Conservation (phyloP, 1,140 invertebrate genomes). For the Euborellia annulipes region DNA sequence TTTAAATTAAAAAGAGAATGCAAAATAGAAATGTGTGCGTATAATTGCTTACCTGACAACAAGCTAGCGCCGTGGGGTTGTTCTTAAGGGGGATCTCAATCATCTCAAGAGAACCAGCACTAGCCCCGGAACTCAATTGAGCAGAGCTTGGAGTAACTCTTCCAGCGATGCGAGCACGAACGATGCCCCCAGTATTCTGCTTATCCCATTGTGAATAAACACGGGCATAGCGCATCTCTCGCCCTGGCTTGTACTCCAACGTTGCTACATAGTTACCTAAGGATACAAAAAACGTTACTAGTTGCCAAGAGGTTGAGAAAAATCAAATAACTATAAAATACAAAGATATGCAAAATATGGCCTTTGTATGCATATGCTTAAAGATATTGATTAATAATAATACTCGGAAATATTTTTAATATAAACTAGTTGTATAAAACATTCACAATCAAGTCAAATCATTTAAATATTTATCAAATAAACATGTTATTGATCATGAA, state of each 20-base stretch:
- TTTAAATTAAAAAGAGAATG: slow-evolving; percentile 1
- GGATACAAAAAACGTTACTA: too few relatives aligned
- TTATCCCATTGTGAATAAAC: slow-evolving; percentile 47
- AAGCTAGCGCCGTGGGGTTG: slow-evolving; percentile 38
- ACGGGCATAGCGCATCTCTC: slow-evolving; percentile 37
- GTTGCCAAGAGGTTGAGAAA: too few relatives aligned
- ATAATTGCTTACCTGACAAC: slow-evolving; percentile 34
- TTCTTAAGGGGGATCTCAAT: slow-evolving; percentile 43
- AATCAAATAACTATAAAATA: too few relatives aligned
- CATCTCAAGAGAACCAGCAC: slow-evolving; percentile 37
- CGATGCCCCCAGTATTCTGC: slow-evolving; percentile 28
- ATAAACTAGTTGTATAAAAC: too few relatives aligned
- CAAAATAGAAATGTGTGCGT: neutral
- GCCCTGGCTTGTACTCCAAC: slow-evolving; percentile 39
- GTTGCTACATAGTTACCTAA: slow-evolving; percentile 45
- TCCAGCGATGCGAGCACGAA: slow-evolving; percentile 51
- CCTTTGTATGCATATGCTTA: too few relatives aligned
- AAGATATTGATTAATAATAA: too few relatives aligned
- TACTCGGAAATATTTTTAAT: too few relatives aligned
- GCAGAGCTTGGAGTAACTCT: slow-evolving; percentile 44
- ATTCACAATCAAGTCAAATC: too few relatives aligned
- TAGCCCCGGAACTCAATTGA: slow-evolving; percentile 29
- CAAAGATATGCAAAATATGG: too few relatives aligned
- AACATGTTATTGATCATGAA: too few relatives aligned
- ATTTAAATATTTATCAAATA: too few relatives aligned